These are phyloP conservation scores for Tachycineta bicolor DNA, from an alignment of 2,113 vertebrate genomes.

Conservation along the genomic window DNA sequence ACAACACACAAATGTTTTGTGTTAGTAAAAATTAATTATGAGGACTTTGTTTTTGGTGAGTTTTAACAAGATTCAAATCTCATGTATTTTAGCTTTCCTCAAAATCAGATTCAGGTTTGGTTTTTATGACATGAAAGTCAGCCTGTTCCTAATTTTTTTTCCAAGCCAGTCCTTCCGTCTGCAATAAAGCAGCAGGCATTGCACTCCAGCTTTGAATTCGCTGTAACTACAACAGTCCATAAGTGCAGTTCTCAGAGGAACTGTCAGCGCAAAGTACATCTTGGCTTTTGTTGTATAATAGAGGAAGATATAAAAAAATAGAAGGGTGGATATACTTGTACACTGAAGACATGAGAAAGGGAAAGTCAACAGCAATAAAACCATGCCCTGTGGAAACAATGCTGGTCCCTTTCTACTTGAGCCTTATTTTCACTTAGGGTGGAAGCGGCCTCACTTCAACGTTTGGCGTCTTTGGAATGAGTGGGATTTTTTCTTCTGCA, in stretches of 20 bases:
- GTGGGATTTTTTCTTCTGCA: background rate
- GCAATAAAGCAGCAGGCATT: background rate
- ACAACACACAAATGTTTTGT: background rate
- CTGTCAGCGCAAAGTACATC: background rate
- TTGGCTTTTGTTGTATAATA: background rate
- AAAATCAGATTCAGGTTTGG: background rate
- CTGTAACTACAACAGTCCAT: background rate
- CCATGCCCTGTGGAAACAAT: background rate
- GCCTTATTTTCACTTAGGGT: background rate
- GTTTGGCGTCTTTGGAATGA: background rate
- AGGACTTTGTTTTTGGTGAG: background rate
- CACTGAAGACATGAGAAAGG: background rate
- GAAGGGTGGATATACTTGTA: background rate
- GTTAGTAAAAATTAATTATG: background rate
- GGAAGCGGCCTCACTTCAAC: background rate
- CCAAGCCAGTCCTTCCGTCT: background rate
- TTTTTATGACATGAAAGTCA: background rate
- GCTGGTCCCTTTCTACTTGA: background rate
- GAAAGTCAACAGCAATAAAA: background rate
- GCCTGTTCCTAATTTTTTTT: background rate
- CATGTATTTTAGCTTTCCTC: background rate
- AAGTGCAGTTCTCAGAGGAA: background rate
- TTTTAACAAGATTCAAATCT: background rate
- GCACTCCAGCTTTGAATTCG: background rate
- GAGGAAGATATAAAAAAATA: background rate